Evolutionary conservation across 2,888 invertebrate species (phyloP), one percentile per base, ranked within the genome.

Genomic region (Lasioglossum oenotherae): DNA sequence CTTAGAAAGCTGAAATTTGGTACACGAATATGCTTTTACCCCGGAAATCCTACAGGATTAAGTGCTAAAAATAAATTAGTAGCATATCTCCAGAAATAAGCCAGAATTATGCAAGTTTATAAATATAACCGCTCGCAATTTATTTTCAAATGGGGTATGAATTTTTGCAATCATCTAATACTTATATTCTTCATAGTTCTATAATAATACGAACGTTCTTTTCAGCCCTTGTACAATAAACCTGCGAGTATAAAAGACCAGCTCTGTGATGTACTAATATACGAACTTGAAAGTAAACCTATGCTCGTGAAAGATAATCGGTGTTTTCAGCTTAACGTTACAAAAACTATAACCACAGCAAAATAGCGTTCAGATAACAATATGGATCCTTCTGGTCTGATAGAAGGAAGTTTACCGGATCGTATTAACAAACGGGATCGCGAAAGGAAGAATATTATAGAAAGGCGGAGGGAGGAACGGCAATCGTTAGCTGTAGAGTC

Each of bases 381-480:
- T n/a, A 94, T 94, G 93, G 93, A 93, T 82, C 86, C 89, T 73
- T 84, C 85, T 16, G 86, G 81, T 35, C 92, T 95, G 53, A 94
- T 94, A 89, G 94, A 95, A 81, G 95, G 95, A 79, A 95, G 94
- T 92, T 93, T 96, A 81, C 93, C 95, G 1, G 96, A 95, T 82
- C 94, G 95, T 46, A 94, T 96, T 83, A 95, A 92, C 49, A 95
- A 95, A 92, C 95, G 97, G 84, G 97, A 97, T 92, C 96, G 96
- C 81, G 97, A 97, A 92, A 96, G 97, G 23, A 96, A 97, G 94
- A 96, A 96, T 90, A 96, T 96, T 92, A 95, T 97, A 88, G 96
- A 97, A 91, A 97, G 96, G 93, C 96, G 96, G 80, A 96, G 96
- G 90, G 97, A 97, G 91, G 96, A 96, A 78, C 96, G 96, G 92